Percentiles rank a stretch among this genome's conserved stretches.
Evolutionary conservation across 1,140 invertebrate species (phyloP).

Genomic region (Halyomorpha halys): DNA sequence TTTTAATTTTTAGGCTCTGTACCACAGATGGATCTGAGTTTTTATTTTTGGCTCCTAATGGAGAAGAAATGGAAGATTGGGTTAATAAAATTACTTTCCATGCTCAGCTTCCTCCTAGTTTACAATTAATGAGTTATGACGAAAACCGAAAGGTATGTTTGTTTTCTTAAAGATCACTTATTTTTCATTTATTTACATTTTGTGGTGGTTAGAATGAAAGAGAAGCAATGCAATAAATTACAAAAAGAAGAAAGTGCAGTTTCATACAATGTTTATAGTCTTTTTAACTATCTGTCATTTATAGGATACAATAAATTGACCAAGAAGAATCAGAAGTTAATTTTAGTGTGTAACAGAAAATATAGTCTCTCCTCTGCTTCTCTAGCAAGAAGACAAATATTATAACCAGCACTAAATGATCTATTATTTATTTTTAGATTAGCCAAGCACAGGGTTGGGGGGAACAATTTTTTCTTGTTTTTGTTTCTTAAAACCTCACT

Average conservation of each 20-base stretch:
- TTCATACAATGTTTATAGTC: too few relatives aligned
- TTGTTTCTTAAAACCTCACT: too few relatives aligned
- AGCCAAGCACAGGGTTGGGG: too few relatives aligned
- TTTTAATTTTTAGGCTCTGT: slow-evolving; percentile 47
- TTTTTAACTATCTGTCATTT: too few relatives aligned
- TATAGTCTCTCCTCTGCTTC: too few relatives aligned
- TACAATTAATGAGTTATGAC: slow-evolving; percentile 78
- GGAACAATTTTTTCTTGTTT: too few relatives aligned
- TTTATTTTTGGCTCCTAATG: slow-evolving; percentile 66
- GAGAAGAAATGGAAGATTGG: slow-evolving; percentile 81
- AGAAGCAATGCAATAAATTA: neutral
- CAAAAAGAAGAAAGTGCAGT: neutral
- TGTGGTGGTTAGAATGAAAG: neutral
- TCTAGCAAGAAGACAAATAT: too few relatives aligned
- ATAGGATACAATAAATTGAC: too few relatives aligned
- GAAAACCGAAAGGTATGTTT: slow-evolving; percentile 40
- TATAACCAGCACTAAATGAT: too few relatives aligned
- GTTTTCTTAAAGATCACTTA: neutral
- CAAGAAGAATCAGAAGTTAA: too few relatives aligned
- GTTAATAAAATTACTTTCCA: slow-evolving; percentile 88
- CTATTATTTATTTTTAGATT: too few relatives aligned
- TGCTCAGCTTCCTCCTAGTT: slow-evolving; percentile 76
- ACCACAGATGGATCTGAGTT: slow-evolving; percentile 87
- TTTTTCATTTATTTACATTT: neutral
- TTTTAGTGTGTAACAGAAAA: too few relatives aligned